Conservation (phyloP, 2,888 invertebrate genomes). For the Andrena hattorfiana region DNA sequence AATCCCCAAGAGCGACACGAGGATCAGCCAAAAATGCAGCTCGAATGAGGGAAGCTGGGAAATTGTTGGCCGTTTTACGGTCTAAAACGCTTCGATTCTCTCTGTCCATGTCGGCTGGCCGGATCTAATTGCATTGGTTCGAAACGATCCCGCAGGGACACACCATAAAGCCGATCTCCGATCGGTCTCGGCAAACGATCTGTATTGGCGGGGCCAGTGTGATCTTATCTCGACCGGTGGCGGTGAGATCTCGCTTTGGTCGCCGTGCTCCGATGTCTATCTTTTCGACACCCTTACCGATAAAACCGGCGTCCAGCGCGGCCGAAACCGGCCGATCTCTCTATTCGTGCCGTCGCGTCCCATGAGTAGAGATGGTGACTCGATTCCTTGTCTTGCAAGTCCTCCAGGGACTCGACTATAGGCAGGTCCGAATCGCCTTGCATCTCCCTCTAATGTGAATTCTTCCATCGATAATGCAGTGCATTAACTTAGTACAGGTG, state of each 20-base stretch:
- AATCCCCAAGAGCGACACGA: not conserved
- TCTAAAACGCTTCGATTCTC: conserved; percentile 55
- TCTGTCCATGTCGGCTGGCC: conserved; percentile 54
- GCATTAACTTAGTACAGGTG: no score
- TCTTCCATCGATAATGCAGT: not conserved
- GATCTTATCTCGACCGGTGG: conserved; percentile 70
- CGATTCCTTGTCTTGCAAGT: not conserved
- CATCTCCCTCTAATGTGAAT: conserved; percentile 7
- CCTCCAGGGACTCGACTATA: not conserved
- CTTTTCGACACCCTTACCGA: conserved; percentile 77
- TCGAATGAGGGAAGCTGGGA: conserved; percentile 56
- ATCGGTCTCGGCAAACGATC: conserved; percentile 72
- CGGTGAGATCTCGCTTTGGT: conserved; percentile 72
- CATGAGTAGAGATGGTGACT: conserved; percentile 22
- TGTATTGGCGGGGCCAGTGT: conserved; percentile 65
- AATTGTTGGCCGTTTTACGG: conserved; percentile 35
- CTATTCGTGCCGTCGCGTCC: conserved; percentile 60
- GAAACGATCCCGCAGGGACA: conserved; percentile 68
- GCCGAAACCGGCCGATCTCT: conserved; percentile 67
- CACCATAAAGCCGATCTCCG: conserved; percentile 68
- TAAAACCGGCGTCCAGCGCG: conserved; percentile 66
- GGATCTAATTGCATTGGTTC: conserved; percentile 72
- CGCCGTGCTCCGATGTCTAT: conserved; percentile 76
- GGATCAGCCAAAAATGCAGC: conserved; percentile 50
- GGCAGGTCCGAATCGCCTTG: conserved; percentile 9